Conservation (phyloP, 1,140 invertebrate genomes). For the Chlorops oryzae region DNA sequence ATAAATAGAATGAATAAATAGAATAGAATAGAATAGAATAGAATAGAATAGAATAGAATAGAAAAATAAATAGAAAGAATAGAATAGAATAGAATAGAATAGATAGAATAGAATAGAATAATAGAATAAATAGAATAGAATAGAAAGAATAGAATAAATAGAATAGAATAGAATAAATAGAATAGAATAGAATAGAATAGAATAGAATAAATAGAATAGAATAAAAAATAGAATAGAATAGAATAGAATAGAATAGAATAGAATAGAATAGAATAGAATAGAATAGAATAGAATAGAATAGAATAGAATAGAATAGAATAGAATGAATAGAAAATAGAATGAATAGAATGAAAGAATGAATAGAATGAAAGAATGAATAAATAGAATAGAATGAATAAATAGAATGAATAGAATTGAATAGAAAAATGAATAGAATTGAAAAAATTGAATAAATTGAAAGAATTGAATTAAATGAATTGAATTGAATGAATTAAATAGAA, state of each 20-base stretch:
- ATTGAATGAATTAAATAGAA: constrained; percentile 6
- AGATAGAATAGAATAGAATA: neutral
- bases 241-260: constrained; percentile 1
- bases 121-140: neutral
- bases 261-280: neutral
- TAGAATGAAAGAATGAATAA: no score
- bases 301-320: neutral
- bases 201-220: constrained; percentile 1
- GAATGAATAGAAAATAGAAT: neutral
- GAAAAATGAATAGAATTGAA: neutral
- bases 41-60: constrained; percentile 4
- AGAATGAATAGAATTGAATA: no score
- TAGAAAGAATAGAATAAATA: neutral
- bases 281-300: neutral
- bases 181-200: constrained; percentile 4
- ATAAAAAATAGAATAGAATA: constrained; percentile 1
- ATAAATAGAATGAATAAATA: constrained; percentile 2
- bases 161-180: no score
- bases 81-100: neutral
- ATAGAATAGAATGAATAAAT: neutral
- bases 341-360: neutral
- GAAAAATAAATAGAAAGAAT: no score
- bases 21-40: constrained; percentile 4
- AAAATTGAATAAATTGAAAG: neutral
- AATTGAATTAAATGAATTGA: constrained; percentile 4